Evolutionary conservation across 2,888 invertebrate genomes (phyloP).

Genomic region (Agrenia bidenticulata): DNA sequence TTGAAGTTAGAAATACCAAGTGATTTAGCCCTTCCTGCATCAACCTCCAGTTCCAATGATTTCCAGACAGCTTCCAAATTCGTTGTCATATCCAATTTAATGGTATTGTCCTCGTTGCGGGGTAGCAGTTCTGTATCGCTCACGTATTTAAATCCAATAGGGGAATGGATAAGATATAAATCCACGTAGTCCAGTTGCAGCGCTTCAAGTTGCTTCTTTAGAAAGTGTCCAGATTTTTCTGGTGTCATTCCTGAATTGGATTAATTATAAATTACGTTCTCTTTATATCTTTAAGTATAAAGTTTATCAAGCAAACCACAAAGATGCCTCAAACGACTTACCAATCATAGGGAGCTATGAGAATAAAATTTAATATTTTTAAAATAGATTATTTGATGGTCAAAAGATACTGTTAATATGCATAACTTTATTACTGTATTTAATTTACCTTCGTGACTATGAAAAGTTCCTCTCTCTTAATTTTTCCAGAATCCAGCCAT

Average conservation of each 20-base stretch:
- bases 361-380: not conserved
- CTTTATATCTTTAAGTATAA: not conserved
- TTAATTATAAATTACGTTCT: conserved; percentile 34
- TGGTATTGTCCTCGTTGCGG: conserved; percentile 63
- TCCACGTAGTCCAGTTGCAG: conserved; percentile 78
- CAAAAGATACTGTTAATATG: not conserved
- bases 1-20: conserved; percentile 87
- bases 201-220: conserved; percentile 59
- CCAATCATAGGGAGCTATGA: conserved; percentile 27
- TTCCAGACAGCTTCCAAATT: conserved; percentile 73
- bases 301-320: too few relatives aligned
- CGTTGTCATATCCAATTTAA: conserved; percentile 61
- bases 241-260: conserved; percentile 28
- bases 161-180: conserved; percentile 76
- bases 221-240: conserved; percentile 39
- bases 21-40: conserved; percentile 69
- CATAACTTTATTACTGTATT: not conserved
- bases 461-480: conserved; percentile 56
- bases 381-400: not conserved
- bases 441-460: conserved; percentile 55
- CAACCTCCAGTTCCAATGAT: conserved; percentile 67
- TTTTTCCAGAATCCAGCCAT: conserved; percentile 53
- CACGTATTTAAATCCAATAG: conserved; percentile 61
- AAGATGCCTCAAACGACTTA: not conserved
- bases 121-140: conserved; percentile 31